Conservation (phyloP, 2,797 vertebrate species). For the Enteromius paludinosus region DNA sequence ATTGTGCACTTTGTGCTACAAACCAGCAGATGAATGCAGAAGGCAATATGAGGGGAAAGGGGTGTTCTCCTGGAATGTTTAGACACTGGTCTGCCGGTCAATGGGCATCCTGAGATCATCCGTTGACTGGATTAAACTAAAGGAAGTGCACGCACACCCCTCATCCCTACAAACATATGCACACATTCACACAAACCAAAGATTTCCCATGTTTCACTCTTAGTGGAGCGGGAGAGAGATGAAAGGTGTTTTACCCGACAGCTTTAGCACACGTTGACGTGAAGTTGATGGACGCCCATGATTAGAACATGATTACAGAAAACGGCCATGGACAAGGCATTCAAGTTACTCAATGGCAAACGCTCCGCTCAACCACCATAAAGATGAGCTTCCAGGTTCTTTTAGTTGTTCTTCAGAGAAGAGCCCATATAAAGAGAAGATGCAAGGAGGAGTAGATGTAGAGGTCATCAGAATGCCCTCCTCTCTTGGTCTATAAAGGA, state of each 20-base stretch:
- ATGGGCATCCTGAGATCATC: constrained; percentile 26
- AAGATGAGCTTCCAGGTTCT: constrained; percentile 35
- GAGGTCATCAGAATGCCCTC: constrained; percentile 32
- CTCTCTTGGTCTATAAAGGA: constrained; percentile 42
- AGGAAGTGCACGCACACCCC: constrained; percentile 17
- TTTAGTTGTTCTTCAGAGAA: constrained; percentile 22
- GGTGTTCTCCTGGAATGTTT: constrained; percentile 55
- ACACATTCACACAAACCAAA: constrained; percentile 31
- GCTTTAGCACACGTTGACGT: not conserved
- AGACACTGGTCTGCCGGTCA: constrained; percentile 23
- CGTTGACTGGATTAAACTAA: constrained; percentile 3
- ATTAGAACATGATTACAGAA: constrained; percentile 38
- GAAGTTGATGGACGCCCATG: not conserved
- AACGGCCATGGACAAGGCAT: constrained; percentile 27
- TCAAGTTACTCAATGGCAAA: constrained; percentile 36
- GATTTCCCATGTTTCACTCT: constrained; percentile 14
- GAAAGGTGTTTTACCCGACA: constrained; percentile 10
- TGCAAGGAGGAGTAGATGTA: constrained; percentile 8
- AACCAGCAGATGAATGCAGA: constrained; percentile 12
- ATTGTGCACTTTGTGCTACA: constrained; percentile 30
- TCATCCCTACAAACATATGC: constrained; percentile 22
- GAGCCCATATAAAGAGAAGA: constrained; percentile 19
- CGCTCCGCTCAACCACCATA: constrained; percentile 23
- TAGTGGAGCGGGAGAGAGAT: constrained; percentile 1
- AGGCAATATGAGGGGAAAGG: constrained; percentile 35